Base-by-base conservation (phyloP, 2,888 invertebrate genomes). In the Chrysotoxum bicinctum region DNA sequence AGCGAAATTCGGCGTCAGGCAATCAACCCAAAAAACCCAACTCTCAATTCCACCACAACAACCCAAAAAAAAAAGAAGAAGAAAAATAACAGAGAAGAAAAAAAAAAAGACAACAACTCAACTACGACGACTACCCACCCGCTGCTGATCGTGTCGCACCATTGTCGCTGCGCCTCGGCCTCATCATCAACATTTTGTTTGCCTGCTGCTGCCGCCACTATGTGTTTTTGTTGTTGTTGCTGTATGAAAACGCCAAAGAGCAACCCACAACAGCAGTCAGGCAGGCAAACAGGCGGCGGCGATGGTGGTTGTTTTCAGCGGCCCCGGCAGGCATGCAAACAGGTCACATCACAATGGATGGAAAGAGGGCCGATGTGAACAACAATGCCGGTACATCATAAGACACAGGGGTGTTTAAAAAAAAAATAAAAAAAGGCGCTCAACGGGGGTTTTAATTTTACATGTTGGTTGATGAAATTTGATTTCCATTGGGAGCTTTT, bases 61-160 rank as follows among this genome's bases (percentile, higher is more conserved):
- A 26, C 43, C 40, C n/a, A 62, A 62, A 58, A 84, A 75, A 64
- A 68, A 78, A 68, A 48, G 68, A 52, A 48, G 68, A 52, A 74
- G 12, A 48, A 35, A 26, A 75, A 45, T 56, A 75, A 75, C 12
- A 64, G 40, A 35, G 16, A 21, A 64, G 14, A 45, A 45, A 45
- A 62, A 62, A 26, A 37, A 26, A 26, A 26, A 62, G 37, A 62
- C 79, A 79, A 79, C 84, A 80, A 76, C 72, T 85, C 81, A 76
- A 81, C 80, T 60, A 37, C 74, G 56, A 70, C 85, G 56, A 70
- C 85, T 79, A 85, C 85, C 85, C 85, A 85, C 85, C 85, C 85
- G 85, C 85, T 85, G 85, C 69, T 85, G 85, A 85, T 85, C 85
- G 81, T 85, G 85, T 81, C 85, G 73, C 81, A 85, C 81, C 85